Evolutionary conservation across 1,140 invertebrate species (phyloP).

Genomic region (Pseudomyrmex concolor): DNA sequence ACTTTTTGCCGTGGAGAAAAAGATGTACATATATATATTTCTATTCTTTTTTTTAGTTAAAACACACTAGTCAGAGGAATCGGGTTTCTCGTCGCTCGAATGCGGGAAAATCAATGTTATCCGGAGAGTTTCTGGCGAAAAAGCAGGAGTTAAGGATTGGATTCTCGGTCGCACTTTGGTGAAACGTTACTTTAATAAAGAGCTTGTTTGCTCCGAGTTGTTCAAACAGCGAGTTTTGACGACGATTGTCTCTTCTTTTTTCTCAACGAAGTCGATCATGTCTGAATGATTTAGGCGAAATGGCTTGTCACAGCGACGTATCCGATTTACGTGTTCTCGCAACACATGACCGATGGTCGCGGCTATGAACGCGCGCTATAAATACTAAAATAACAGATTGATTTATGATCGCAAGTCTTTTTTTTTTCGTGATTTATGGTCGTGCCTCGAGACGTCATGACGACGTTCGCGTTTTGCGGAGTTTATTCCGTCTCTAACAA

Average conservation of each 20-base stretch:
- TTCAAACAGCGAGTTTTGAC: background rate
- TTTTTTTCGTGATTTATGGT: constrained; percentile 59
- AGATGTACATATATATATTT: background rate
- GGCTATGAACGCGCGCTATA: constrained; percentile 57
- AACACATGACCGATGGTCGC: constrained; percentile 58
- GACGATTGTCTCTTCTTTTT: background rate
- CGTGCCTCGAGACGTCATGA: background rate
- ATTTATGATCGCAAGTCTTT: constrained; percentile 62
- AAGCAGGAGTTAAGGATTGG: constrained; percentile 20
- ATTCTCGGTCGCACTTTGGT: background rate
- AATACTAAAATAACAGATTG: constrained; percentile 68
- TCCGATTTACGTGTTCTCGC: constrained; percentile 39
- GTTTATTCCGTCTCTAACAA: constrained; percentile 58
- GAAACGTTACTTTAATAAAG: constrained; percentile 43
- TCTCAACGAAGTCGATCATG: constrained; percentile 21
- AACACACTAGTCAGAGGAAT: constrained; percentile 19
- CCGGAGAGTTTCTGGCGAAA: constrained; percentile 9
- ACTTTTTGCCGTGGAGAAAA: background rate
- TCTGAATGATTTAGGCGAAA: constrained; percentile 59
- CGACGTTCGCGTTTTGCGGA: background rate
- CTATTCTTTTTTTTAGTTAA: background rate
- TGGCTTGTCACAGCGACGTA: constrained; percentile 22
- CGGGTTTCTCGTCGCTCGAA: background rate
- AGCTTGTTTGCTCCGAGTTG: background rate
- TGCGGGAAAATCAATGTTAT: constrained; percentile 59